A percentile compares a stretch with the other conserved stretches of the same genome.
Evolutionary conservation across 1,140 invertebrate genomes (phyloP).

Genomic region (Drosophila hydei): DNA sequence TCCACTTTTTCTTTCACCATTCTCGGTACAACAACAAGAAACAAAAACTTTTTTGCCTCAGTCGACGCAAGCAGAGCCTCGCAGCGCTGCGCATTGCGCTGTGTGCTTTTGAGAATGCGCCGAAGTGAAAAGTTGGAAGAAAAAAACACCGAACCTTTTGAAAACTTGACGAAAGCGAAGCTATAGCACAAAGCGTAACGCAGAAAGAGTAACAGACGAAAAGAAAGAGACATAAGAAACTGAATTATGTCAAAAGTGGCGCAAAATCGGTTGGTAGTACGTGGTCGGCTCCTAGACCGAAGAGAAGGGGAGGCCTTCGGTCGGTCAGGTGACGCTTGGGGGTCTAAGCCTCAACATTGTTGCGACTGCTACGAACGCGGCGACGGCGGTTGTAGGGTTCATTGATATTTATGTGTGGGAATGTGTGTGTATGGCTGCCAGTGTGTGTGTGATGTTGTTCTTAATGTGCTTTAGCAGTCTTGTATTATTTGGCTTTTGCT

Average conservation of each 20-base stretch:
- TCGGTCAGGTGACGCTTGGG: constrained; percentile 10
- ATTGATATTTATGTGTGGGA: constrained; percentile 63
- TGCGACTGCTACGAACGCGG: not conserved
- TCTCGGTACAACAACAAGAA: constrained; percentile 54
- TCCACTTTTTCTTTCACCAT: constrained; percentile 44
- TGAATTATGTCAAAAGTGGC: constrained; percentile 76
- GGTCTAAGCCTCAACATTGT: constrained; percentile 16
- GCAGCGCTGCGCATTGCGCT: not conserved
- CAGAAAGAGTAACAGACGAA: constrained; percentile 30
- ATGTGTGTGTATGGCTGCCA: not conserved
- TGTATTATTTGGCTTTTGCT: constrained; percentile 7
- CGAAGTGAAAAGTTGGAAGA: constrained; percentile 60
- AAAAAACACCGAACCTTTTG: constrained; percentile 55
- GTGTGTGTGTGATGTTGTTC: constrained; percentile 17
- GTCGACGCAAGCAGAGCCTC: constrained; percentile 22
- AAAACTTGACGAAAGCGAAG: constrained; percentile 74
- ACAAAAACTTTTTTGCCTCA: constrained; percentile 60
- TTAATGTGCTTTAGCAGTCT: constrained; percentile 24
- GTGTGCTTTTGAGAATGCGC: constrained; percentile 31
- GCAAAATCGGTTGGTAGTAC: constrained; percentile 63
- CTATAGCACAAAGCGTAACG: constrained; percentile 48
- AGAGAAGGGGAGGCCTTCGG: not conserved
- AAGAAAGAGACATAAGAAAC: constrained; percentile 25
- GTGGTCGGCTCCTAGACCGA: constrained; percentile 7
- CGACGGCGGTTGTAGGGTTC: constrained; percentile 47